Evolutionary conservation across 2,888 invertebrate genomes (phyloP).

Genomic region (Nephrotoma appendiculata): DNA sequence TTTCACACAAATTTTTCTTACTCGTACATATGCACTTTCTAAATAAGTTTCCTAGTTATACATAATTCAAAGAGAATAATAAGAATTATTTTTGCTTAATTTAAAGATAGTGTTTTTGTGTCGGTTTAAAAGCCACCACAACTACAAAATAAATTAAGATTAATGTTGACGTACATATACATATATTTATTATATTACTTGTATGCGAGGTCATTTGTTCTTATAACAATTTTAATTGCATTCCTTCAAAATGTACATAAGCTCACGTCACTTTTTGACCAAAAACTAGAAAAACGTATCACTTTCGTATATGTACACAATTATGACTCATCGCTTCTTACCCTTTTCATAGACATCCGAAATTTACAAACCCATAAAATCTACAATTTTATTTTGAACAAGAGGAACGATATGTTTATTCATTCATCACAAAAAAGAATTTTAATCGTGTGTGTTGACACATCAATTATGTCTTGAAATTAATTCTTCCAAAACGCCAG

Average conservation of each 20-base stretch:
- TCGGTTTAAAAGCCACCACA: neutral
- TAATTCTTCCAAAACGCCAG: neutral
- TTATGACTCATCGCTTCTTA: neutral
- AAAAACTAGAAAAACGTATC: neutral
- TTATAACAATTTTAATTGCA: neutral
- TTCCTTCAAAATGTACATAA: neutral
- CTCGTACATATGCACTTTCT: too few relatives aligned
- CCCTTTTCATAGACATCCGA: neutral
- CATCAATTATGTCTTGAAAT: neutral
- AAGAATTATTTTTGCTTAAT: too few relatives aligned
- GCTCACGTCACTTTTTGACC: neutral
- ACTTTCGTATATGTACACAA: neutral
- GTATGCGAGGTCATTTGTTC: neutral
- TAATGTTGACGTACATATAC: neutral
- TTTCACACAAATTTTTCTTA: too few relatives aligned
- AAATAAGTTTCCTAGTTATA: too few relatives aligned
- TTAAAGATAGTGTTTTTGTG: too few relatives aligned
- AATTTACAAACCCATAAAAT: neutral
- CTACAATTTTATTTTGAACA: neutral
- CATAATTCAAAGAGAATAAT: too few relatives aligned
- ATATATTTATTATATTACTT: neutral
- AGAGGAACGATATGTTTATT: neutral
- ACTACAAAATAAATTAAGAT: neutral
- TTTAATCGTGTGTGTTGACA: neutral
- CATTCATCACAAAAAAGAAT: neutral